Percentiles rank a stretch among this genome's conserved stretches.
Conservation (phyloP, 1,140 invertebrate genomes). For the Trachelipus rathkii region DNA sequence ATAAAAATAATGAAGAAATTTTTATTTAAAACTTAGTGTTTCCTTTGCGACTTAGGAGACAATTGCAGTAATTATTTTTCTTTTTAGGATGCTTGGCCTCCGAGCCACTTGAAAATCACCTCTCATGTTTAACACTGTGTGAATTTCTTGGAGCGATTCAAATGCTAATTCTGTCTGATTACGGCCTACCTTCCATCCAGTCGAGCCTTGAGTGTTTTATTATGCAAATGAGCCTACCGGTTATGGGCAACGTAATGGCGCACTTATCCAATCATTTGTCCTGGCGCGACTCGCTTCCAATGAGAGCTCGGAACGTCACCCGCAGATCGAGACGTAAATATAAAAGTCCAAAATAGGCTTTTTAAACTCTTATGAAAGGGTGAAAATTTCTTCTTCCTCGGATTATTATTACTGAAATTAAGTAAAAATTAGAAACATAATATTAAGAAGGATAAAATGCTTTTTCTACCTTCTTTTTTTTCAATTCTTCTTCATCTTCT, state of each 20-base stretch:
- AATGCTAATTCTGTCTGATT: constrained; percentile 36
- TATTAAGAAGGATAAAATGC: not conserved
- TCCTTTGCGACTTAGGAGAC: not conserved
- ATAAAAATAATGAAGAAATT: not conserved
- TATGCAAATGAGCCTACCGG: constrained; percentile 34
- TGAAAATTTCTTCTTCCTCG: not conserved
- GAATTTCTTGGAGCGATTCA: constrained; percentile 34
- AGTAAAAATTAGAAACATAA: constrained; percentile 2
- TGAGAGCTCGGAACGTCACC: constrained; percentile 33
- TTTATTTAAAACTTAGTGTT: not conserved
- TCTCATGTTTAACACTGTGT: constrained; percentile 41
- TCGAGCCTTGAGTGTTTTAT: constrained; percentile 35
- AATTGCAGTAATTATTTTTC: constrained; percentile 14
- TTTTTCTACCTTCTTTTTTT: no score
- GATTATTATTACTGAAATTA: not conserved
- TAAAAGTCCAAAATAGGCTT: constrained; percentile 23
- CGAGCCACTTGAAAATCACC: constrained; percentile 32
- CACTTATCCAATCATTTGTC: constrained; percentile 43
- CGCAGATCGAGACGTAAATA: constrained; percentile 22
- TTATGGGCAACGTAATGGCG: constrained; percentile 38
- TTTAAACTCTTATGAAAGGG: not conserved
- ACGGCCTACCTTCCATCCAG: constrained; percentile 38
- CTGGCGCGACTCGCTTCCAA: constrained; percentile 25
- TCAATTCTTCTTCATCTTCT: no score
- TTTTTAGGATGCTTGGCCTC: not conserved